Base-by-base conservation (phyloP, 1,140 invertebrate species). In the Capitella teleta region DNA sequence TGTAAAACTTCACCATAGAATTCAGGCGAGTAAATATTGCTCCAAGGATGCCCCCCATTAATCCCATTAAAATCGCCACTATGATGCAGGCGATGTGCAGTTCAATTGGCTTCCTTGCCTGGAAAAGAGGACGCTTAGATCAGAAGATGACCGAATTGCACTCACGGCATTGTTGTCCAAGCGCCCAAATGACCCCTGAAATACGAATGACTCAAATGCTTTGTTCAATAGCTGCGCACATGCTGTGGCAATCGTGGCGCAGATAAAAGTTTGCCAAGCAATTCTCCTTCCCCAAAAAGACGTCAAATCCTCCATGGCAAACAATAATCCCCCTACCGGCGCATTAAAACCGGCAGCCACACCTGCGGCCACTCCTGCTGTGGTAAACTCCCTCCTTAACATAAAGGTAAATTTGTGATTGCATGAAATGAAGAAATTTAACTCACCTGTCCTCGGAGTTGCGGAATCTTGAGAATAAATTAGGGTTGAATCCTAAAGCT, bases 351-450 rank as follows among this genome's bases (percentile, higher is more conserved):
- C 94, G 28, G 92, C 91, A 1, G 91, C 84, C 19, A 70, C 93
- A 5, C 95, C 95, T 8, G 91, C 88, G 0, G 94, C 93, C 2
- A 93, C 94, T n/a, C 95, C 95, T 1, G 90, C 92, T 30, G 90
- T 84, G 0, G 98, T 93, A 76, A 99, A 99, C 73, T 98, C 95
- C 43, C 96, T 74, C 72, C 98, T 98, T 67, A 96, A 10, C n/a
- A n/a, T n/a, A n/a, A n/a, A n/a, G n/a, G n/a, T n/a, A n/a, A n/a
- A n/a, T n/a, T n/a, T n/a, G n/a, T n/a, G n/a, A n/a, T n/a, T n/a
- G n/a, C n/a, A n/a, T n/a, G n/a, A n/a, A n/a, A n/a, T n/a, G n/a
- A n/a, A n/a, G n/a, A n/a, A n/a, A n/a, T n/a, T n/a, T n/a, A n/a
- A n/a, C n/a, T n/a, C n/a, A n/a, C 46, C 63, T 61, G 40, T 55